A percentile compares a stretch with the other conserved stretches of the same genome.
These are phyloP conservation scores for Muraenolepis orangiensis DNA, from an alignment of 2,797 vertebrate species.

Conservation along the genomic window DNA sequence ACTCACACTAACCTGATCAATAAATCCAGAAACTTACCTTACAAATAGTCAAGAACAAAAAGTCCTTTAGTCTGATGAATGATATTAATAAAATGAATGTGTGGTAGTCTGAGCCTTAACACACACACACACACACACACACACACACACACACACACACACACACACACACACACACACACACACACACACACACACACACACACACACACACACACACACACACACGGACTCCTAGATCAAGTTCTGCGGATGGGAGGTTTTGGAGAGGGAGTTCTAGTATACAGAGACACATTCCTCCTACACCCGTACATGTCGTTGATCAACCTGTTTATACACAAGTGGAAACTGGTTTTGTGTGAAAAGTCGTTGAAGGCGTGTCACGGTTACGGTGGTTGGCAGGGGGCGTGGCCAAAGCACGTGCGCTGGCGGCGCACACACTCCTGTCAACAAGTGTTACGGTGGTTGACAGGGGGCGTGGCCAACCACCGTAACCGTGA, in stretches of 20 bases:
- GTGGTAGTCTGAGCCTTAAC: conserved; percentile 3
- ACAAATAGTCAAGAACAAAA: conserved; percentile 15
- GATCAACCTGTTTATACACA: conserved; percentile 60
- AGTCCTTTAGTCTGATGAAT: no score
- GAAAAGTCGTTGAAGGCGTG: not conserved
- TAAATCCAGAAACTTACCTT: conserved; percentile 39
- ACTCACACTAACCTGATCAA: not conserved
- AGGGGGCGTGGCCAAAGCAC: no score
- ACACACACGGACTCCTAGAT: not conserved
- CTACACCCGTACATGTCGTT: conserved; percentile 25
- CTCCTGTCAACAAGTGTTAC: no score
- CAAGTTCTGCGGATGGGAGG: conserved; percentile 3
- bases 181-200: no score
- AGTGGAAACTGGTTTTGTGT: conserved; percentile 15
- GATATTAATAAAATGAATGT: not conserved
- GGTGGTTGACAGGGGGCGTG: no score
- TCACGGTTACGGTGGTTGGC: no score
- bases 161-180: no score
- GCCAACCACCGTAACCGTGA: no score
- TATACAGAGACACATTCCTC: conserved; percentile 64
- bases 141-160: no score
- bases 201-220: no score
- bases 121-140: no score
- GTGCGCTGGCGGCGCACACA: no score
- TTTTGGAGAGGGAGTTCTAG: not conserved